Evolutionary conservation across 1,140 invertebrate genomes (phyloP).

Genomic region (Cydia fagiglandana): DNA sequence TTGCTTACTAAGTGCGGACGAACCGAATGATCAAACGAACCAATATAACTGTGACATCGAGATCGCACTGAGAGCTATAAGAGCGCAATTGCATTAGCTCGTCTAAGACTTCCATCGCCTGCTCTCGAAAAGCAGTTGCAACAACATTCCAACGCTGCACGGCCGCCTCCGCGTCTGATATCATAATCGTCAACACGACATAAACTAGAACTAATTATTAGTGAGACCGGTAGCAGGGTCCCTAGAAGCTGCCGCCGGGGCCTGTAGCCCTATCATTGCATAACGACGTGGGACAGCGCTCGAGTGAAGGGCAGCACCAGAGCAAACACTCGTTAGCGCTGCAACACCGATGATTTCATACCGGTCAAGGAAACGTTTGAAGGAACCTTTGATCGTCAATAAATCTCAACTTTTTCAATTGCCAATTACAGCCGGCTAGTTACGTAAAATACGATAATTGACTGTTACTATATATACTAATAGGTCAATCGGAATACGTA

Average conservation of each 20-base stretch:
- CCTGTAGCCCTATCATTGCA: slow-evolving; percentile 46
- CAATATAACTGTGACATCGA: background rate
- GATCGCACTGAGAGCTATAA: background rate
- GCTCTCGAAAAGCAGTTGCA: background rate
- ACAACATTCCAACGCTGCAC: background rate
- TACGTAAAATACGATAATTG: slow-evolving; percentile 28
- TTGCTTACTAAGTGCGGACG: background rate
- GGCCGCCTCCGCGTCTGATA: slow-evolving; percentile 39
- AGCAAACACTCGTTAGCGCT: slow-evolving; percentile 54
- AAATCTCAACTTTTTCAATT: slow-evolving; percentile 31
- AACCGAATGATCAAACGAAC: background rate
- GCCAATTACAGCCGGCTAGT: slow-evolving; percentile 21
- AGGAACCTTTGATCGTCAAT: slow-evolving; percentile 41
- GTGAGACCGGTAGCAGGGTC: slow-evolving; percentile 33
- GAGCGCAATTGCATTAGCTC: background rate
- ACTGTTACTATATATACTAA: slow-evolving; percentile 22
- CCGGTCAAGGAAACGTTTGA: slow-evolving; percentile 60
- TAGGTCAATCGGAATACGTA: slow-evolving; percentile 29
- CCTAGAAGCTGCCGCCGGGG: slow-evolving; percentile 43
- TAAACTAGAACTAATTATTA: slow-evolving; percentile 46
- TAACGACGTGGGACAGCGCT: slow-evolving; percentile 49
- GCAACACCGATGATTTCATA: slow-evolving; percentile 58
- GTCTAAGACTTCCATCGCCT: background rate
- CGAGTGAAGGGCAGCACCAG: slow-evolving; percentile 53
- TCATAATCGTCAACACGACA: slow-evolving; percentile 43